Percentiles rank a stretch among this genome's conserved stretches.
Evolutionary conservation across 1,140 invertebrate genomes (phyloP).

Genomic region (Drosophila leontia): DNA sequence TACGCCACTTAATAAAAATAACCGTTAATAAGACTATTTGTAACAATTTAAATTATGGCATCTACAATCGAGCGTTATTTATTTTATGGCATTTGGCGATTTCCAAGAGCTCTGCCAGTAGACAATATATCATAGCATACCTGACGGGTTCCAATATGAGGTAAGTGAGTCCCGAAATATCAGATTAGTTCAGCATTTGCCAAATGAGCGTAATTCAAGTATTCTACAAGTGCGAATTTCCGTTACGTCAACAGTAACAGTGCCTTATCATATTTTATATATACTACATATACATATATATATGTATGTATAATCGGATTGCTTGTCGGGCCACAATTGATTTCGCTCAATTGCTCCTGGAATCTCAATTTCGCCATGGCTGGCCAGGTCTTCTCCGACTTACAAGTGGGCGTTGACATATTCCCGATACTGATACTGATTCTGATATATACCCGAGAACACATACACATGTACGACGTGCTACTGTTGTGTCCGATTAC

Average conservation of each 20-base stretch:
- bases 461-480: conserved; percentile 22
- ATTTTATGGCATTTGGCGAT: conserved; percentile 22
- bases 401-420: conserved; percentile 67
- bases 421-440: conserved; percentile 26
- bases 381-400: conserved; percentile 26
- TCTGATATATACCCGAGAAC: conserved; percentile 28
- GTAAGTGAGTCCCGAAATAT: conserved; percentile 51
- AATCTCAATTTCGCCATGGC: conserved; percentile 43
- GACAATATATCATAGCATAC: background rate
- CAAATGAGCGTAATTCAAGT: conserved; percentile 50
- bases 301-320: conserved; percentile 31
- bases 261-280: conserved; percentile 20
- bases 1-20: conserved; percentile 81
- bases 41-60: conserved; percentile 79
- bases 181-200: conserved; percentile 39
- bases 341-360: conserved; percentile 47
- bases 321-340: conserved; percentile 41
- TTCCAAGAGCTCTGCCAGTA: conserved; percentile 6
- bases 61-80: conserved; percentile 43
- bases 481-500: conserved; percentile 23
- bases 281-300: background rate
- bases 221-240: conserved; percentile 65
- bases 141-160: conserved; percentile 31
- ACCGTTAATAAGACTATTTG: conserved; percentile 78
- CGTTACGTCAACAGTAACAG: conserved; percentile 42